These are phyloP conservation scores for Spinus pinus DNA, from an alignment of 2,797 vertebrate genomes.

Conservation along the genomic window DNA sequence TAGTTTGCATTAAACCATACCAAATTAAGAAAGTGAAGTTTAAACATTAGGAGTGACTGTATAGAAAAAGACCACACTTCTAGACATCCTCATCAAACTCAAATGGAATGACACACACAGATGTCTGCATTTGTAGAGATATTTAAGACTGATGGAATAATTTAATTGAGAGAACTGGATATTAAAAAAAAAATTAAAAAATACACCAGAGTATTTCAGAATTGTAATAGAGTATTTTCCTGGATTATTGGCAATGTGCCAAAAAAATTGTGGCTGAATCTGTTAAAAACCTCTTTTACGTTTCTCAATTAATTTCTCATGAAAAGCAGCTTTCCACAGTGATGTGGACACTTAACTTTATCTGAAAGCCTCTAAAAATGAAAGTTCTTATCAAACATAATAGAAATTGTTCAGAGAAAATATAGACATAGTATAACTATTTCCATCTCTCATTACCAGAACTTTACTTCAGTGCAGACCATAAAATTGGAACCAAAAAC, in stretches of 20 bases:
- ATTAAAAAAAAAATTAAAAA: neutral
- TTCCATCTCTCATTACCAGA: neutral
- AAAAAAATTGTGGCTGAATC: neutral
- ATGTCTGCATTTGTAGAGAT: neutral
- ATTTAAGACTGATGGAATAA: neutral
- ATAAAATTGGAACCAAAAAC: neutral
- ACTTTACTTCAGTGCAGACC: neutral
- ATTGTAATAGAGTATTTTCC: neutral
- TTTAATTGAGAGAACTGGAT: neutral
- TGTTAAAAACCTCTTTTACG: neutral
- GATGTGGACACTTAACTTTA: neutral
- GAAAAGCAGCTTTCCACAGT: neutral
- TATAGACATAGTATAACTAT: neutral
- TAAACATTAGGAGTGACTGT: neutral
- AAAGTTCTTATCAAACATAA: neutral
- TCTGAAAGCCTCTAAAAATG: neutral
- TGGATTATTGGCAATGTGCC: neutral
- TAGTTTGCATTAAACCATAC: neutral
- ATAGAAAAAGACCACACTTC: neutral
- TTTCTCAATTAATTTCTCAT: neutral
- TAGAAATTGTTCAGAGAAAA: neutral
- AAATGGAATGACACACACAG: neutral
- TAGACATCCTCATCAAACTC: neutral
- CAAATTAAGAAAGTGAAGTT: neutral
- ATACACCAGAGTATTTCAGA: neutral